Percentiles rank a stretch among this genome's conserved stretches.
Evolutionary conservation across 2,888 invertebrate species (phyloP).

Genomic region (Digitonthophagus gazella): DNA sequence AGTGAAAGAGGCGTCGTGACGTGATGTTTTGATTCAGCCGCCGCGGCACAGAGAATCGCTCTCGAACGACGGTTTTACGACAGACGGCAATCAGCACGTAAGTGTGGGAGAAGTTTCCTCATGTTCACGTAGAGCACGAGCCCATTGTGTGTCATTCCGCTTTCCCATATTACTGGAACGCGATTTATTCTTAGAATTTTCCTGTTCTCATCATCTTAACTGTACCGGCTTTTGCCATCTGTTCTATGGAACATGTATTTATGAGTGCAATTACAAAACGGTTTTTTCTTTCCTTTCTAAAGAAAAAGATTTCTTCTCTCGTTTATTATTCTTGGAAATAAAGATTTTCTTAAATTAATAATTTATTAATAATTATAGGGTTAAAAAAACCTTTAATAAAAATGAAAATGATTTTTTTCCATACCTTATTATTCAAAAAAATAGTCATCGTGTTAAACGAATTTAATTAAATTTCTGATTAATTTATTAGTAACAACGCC

Average conservation of each 20-base stretch:
- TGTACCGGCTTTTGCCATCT: neutral
- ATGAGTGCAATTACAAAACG: neutral
- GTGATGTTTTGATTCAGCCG: neutral
- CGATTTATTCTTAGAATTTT: neutral
- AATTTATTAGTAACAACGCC: neutral
- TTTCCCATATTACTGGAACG: neutral
- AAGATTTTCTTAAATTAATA: no score
- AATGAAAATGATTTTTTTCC: neutral
- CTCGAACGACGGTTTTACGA: neutral
- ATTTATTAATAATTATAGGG: no score
- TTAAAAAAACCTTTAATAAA: neutral
- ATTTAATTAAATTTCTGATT: neutral
- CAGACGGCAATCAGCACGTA: neutral
- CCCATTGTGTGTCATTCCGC: neutral
- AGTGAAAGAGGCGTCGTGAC: neutral
- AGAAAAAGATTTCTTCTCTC: no score
- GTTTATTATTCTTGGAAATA: no score
- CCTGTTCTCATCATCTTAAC: neutral
- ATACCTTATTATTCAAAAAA: neutral
- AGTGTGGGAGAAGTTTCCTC: neutral
- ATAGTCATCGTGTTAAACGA: constrained; percentile 4
- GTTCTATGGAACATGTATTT: neutral
- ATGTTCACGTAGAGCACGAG: neutral
- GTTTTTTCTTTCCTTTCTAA: neutral
- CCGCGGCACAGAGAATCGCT: neutral